Percentiles rank a stretch among this genome's conserved stretches.
These are phyloP conservation scores for Bucco capensis DNA, from an alignment of 2,113 vertebrate species.

Conservation along the genomic window DNA sequence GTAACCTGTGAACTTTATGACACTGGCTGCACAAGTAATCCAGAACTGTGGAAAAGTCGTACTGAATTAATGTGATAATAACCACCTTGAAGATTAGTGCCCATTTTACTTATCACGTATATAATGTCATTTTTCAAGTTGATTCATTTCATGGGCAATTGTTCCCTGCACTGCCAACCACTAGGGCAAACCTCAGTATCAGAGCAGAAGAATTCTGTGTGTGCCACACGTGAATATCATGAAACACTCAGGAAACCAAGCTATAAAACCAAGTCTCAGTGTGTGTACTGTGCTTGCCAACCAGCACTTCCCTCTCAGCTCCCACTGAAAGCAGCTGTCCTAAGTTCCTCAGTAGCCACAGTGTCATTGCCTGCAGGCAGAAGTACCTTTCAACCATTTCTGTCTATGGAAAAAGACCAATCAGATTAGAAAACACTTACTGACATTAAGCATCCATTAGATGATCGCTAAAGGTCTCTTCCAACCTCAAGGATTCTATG, in stretches of 20 bases:
- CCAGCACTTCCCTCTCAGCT: too few relatives aligned
- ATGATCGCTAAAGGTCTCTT: slow-evolving; percentile 27
- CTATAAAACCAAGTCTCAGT: neutral
- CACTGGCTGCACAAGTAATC: neutral
- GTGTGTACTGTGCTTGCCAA: neutral
- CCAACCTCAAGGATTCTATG: slow-evolving; percentile 1
- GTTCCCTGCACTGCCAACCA: neutral
- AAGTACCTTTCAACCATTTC: neutral
- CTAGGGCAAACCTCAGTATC: neutral
- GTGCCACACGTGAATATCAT: accelerated
- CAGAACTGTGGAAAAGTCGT: neutral
- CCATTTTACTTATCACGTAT: neutral
- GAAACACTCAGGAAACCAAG: neutral
- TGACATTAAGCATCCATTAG: slow-evolving; percentile 25
- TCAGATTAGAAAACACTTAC: slow-evolving; percentile 34
- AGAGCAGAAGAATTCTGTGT: neutral
- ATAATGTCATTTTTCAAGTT: neutral
- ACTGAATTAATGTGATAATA: neutral
- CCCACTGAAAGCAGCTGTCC: neutral
- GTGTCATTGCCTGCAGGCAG: neutral
- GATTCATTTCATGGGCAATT: neutral
- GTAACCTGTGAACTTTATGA: neutral
- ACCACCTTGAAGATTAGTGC: neutral
- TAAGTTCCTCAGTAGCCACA: neutral
- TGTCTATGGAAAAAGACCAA: neutral